A percentile compares a stretch with the other conserved stretches of the same genome.
Evolutionary conservation across 2,113 vertebrate species (phyloP).

Genomic region (Tachycineta bicolor): DNA sequence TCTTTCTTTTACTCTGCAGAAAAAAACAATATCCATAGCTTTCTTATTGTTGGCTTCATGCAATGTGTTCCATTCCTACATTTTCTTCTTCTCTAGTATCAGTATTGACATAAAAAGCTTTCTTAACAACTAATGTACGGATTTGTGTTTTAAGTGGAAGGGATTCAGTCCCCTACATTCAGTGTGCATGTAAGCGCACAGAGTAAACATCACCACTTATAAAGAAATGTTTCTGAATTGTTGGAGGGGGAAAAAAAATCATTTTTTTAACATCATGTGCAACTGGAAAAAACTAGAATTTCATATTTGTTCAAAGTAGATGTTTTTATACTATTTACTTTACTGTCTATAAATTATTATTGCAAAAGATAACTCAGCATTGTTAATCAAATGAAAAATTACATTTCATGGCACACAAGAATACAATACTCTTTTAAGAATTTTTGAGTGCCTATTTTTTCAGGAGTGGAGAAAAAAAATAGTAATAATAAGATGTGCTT

Average conservation of each 20-base stretch:
- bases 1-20: not conserved
- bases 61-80: not conserved
- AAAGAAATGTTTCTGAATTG: not conserved
- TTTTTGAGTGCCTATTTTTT: not conserved
- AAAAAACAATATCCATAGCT: not conserved
- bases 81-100: not conserved
- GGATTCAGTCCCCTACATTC: not conserved
- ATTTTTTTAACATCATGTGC: not conserved
- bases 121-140: not conserved
- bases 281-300: not conserved
- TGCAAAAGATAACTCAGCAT: not conserved
- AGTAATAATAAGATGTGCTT: not conserved
- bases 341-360: not conserved
- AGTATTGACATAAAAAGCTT: not conserved
- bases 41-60: not conserved
- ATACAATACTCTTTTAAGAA: not conserved
- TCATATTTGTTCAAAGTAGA: not conserved
- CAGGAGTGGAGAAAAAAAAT: not conserved
- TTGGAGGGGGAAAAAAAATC: not conserved
- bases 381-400: not conserved
- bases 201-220: not conserved
- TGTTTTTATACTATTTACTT: not conserved
- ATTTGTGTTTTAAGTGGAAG: not conserved
- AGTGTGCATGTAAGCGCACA: not conserved
- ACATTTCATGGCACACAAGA: not conserved